Conservation (phyloP, 2,888 invertebrate species). For the Tigriopus californicus region DNA sequence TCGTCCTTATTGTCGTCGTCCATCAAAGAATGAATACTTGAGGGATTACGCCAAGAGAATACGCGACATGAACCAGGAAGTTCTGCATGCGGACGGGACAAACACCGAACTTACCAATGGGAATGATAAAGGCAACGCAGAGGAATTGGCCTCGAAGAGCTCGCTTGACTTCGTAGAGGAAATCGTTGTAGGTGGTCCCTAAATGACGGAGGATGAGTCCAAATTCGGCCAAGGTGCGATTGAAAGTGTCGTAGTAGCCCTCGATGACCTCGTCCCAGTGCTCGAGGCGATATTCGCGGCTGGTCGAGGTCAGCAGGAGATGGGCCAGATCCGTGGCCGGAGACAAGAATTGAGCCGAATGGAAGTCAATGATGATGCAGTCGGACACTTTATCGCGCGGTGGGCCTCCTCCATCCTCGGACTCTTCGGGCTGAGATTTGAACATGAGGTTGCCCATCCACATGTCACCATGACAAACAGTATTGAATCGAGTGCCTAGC, state of each 20-base stretch:
- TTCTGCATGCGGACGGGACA: no score
- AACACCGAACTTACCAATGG: constrained; percentile 12
- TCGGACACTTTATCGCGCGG: background rate
- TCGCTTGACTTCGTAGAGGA: constrained; percentile 12
- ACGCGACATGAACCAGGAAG: no score
- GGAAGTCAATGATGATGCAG: constrained; percentile 11
- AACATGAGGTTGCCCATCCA: constrained; percentile 15
- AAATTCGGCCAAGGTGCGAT: constrained; percentile 5
- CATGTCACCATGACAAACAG: constrained; percentile 14
- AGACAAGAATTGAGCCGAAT: constrained; percentile 10
- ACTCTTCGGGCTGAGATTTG: background rate
- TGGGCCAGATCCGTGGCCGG: constrained; percentile 14
- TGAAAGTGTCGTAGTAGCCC: constrained; percentile 11
- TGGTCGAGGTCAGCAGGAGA: constrained; percentile 10
- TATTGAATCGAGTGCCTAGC: constrained; percentile 8
- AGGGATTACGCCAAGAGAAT: no score
- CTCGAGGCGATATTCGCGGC: background rate
- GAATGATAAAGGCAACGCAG: constrained; percentile 13
- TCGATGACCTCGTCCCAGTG: constrained; percentile 11
- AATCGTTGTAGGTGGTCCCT: constrained; percentile 14
- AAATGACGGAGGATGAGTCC: constrained; percentile 11
- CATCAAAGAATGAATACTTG: no score
- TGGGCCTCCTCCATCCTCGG: background rate
- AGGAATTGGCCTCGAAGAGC: constrained; percentile 10
- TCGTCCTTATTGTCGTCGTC: no score